phyloP scores from a whole-genome alignment of 2,797 vertebrate species.

The Denticeps clupeoides region DNA sequence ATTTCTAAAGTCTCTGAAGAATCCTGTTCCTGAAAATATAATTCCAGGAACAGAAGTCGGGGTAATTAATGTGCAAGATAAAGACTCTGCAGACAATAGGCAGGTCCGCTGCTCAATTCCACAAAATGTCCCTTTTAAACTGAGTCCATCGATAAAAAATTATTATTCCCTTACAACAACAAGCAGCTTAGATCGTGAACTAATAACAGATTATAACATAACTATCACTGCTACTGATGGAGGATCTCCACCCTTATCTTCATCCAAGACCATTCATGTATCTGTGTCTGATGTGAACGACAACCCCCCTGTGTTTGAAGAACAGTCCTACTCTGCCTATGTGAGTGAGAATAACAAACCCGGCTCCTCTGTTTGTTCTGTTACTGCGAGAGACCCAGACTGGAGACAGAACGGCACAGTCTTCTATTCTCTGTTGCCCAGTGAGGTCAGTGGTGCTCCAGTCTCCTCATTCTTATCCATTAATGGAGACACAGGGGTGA shows the following conservation, averaged over 20 bases:
- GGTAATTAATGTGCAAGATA: constrained; percentile 36
- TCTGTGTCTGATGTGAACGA: constrained; percentile 15
- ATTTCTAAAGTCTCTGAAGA: constrained; percentile 40
- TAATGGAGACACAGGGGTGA: no score
- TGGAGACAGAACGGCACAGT: no score
- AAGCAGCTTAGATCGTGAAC: constrained; percentile 42
- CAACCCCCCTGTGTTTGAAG: no score
- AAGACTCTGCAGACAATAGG: constrained; percentile 20
- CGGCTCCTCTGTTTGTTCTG: no score
- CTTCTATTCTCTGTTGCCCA: no score
- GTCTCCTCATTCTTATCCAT: no score
- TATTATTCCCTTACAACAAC: constrained; percentile 57
- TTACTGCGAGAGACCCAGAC: no score
- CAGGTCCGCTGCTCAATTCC: constrained; percentile 48
- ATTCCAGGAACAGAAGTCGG: constrained; percentile 21
- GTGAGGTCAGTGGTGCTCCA: no score
- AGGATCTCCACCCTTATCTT: constrained; percentile 11
- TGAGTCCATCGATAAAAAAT: constrained; percentile 59
- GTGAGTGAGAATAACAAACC: no score
- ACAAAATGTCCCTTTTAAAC: constrained; percentile 50
- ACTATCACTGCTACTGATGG: constrained; percentile 41
- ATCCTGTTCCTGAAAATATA: constrained; percentile 42
- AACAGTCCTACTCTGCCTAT: no score
- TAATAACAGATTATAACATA: constrained; percentile 40
- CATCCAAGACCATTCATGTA: constrained; percentile 2